Percentiles rank a stretch among this genome's conserved stretches.
These are phyloP conservation scores for Sepioteuthis lessoniana DNA, from an alignment of 2,888 invertebrate genomes.

Conservation along the genomic window DNA sequence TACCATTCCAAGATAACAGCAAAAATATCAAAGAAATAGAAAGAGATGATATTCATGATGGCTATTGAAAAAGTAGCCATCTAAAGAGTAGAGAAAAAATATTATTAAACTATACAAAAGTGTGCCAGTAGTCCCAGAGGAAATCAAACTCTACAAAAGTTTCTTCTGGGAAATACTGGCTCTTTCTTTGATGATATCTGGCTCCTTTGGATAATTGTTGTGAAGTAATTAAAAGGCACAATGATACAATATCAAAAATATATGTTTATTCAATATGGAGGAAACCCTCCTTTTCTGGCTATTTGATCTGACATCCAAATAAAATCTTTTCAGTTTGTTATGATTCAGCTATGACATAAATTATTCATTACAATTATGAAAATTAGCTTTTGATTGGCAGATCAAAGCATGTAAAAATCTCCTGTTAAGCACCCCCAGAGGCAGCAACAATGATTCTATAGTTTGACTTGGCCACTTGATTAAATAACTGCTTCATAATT, in stretches of 20 bases:
- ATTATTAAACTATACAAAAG: slow-evolving; percentile 1
- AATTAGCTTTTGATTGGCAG: slow-evolving; percentile 57
- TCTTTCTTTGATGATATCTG: neutral
- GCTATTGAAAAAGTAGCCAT: neutral
- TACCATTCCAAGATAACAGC: neutral
- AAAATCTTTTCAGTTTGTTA: neutral
- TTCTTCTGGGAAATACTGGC: neutral
- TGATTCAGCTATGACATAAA: slow-evolving; percentile 50
- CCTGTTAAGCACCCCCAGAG: slow-evolving; percentile 39
- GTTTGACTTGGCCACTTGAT: slow-evolving; percentile 46
- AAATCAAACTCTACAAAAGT: neutral
- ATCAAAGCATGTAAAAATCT: slow-evolving; percentile 54
- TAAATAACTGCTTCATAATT: slow-evolving; percentile 51
- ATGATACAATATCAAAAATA: slow-evolving; percentile 8
- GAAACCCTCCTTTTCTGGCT: neutral
- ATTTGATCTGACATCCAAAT: neutral
- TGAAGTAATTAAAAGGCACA: neutral
- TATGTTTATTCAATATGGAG: neutral
- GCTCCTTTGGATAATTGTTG: neutral
- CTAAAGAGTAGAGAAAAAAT: neutral
- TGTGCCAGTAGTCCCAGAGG: neutral
- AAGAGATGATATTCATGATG: neutral
- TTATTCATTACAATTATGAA: slow-evolving; percentile 58
- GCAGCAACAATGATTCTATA: slow-evolving; percentile 26
- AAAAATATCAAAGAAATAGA: neutral